Evolutionary conservation across 2,113 vertebrate species (phyloP), one percentile per base, ranked within the genome.

Genomic region (Chunga burmeisteri): DNA sequence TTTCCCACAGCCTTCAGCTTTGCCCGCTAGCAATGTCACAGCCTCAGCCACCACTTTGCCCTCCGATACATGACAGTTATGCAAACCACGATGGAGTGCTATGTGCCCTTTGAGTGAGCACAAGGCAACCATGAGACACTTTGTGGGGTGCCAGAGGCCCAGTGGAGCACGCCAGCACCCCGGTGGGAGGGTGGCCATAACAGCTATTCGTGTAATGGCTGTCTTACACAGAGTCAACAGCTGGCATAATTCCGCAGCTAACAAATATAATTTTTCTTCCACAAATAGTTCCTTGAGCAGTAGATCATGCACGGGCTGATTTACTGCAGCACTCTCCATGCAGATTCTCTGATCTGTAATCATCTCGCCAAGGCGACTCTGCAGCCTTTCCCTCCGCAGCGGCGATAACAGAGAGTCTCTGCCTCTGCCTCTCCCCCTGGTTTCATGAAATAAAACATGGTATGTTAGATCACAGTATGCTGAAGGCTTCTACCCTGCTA

Each of bases 131-230:
- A 42, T 36, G 70, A 90, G 61, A 47, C 11, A 15, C 49, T 34
- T 38, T 49, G 46, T 44, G 58, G 50, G 53, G 42, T 81, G 88
- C 73, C 70, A 62, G 75, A n/a, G 16, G 10, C 34, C 44, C 1
- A 1, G 38, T 23, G 5, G 59, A 66, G 29, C 2, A 0, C 0
- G 0, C 22, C 1, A 2, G 14, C 26, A 34, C 42, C 34, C 21
- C 3, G 1, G 32, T 0, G 2, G 21, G 30, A 78, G 27, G 38
- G 44, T 42, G 49, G 29, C 62, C 44, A 4, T 42, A 22, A 49
- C 68, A 38, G 2, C 32, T 5, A 1, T 52, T 50, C 7, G 1
- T 56, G 30, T 36, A 63, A 74, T 5, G 25, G 42, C 34, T 78
- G 30, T 52, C 19, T 2, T 75, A 26, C 2, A 2, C 36, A 0